These are phyloP conservation scores for Gallinago paraguaiae DNA, from an alignment of 2,113 vertebrate genomes.

Conservation along the genomic window DNA sequence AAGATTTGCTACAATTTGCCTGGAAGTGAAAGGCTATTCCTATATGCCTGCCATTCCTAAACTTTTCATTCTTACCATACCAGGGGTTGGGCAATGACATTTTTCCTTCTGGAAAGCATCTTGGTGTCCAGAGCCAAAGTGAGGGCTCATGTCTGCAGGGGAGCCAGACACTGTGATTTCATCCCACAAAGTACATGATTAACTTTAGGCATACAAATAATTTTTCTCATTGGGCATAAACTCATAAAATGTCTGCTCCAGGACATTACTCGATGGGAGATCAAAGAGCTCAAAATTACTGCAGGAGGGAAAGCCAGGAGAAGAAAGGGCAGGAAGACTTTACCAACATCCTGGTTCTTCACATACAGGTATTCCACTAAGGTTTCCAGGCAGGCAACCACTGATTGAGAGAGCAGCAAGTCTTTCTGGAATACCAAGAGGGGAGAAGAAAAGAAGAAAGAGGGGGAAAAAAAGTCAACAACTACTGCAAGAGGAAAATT, in stretches of 20 bases:
- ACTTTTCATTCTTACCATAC: background rate
- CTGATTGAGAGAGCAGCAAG: conserved; percentile 80
- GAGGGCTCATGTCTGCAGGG: background rate
- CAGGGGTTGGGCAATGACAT: background rate
- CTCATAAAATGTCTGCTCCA: background rate
- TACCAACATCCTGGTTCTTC: conserved; percentile 82
- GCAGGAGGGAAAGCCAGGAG: background rate
- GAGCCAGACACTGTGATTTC: background rate
- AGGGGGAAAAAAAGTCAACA: background rate
- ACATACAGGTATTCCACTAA: conserved; percentile 84
- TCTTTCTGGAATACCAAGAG: conserved; percentile 82
- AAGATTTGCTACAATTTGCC: background rate
- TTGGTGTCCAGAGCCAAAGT: background rate
- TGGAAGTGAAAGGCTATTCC: background rate
- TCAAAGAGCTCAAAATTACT: conserved; percentile 25
- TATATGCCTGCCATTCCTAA: background rate
- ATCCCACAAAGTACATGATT: background rate
- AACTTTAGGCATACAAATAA: background rate
- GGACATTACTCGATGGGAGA: background rate
- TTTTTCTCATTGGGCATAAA: conserved; percentile 19
- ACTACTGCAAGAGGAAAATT: background rate
- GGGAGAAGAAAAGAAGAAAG: background rate
- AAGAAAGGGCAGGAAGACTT: background rate
- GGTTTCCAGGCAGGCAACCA: conserved; percentile 85
- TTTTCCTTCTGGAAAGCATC: background rate